These are phyloP conservation scores for Strongylocentrotus purpuratus DNA, from an alignment of 35 echinoderm and acorn worm genomes.

Conservation along the genomic window DNA sequence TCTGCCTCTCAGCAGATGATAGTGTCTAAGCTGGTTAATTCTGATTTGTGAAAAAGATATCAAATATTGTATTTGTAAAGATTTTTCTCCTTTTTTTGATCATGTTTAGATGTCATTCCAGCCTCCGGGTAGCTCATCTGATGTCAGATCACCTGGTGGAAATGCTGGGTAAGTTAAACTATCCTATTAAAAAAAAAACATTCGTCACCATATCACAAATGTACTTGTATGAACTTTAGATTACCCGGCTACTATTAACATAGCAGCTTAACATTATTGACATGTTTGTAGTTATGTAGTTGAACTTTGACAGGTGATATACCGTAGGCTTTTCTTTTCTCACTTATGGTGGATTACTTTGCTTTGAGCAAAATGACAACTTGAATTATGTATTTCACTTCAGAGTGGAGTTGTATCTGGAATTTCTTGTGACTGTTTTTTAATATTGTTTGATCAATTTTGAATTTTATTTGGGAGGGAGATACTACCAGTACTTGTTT, in stretches of 20 bases:
- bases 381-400: too few species aligned
- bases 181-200: neutral
- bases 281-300: too few species aligned
- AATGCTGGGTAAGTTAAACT: slow-evolving; percentile 33
- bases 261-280: neutral
- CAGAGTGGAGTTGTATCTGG: too few species aligned
- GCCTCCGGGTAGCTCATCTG: slow-evolving; percentile 45
- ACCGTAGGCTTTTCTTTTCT: neutral
- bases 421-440: too few species aligned
- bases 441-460: neutral
- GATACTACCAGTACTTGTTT: too few species aligned
- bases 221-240: neutral
- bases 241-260: neutral
- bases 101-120: slow-evolving; percentile 50
- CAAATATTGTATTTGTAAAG: neutral
- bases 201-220: neutral
- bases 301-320: neutral
- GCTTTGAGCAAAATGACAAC: too few species aligned
- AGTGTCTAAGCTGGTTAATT: too few species aligned
- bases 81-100: neutral
- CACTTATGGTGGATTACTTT: neutral
- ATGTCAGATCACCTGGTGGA: slow-evolving; percentile 41
- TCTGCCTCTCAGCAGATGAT: neutral
- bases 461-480: neutral
- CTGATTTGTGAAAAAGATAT: neutral